Evolutionary conservation across 1,140 invertebrate genomes (phyloP).

Genomic region (Caenorhabditis latens): DNA sequence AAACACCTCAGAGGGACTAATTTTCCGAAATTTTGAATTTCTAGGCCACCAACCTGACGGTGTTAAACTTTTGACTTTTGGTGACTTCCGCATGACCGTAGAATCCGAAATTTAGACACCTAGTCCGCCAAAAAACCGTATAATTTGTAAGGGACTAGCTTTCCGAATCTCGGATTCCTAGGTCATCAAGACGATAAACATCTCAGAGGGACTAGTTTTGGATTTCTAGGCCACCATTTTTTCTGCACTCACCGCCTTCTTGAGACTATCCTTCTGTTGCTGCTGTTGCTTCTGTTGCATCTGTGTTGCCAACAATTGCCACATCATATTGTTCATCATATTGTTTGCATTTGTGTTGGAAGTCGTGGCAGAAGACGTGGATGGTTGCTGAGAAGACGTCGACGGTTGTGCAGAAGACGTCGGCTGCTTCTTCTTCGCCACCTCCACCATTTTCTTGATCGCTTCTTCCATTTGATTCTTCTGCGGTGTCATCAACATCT

Average conservation of each 20-base stretch:
- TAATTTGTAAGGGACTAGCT: too few species aligned
- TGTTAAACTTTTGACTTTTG: too few species aligned
- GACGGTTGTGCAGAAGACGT: background rate
- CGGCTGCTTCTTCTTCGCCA: conserved; percentile 38
- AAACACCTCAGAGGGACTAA: too few species aligned
- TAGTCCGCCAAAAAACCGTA: too few species aligned
- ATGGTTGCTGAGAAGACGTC: background rate
- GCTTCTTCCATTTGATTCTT: conserved; percentile 51
- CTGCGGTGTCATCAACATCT: conserved; percentile 8
- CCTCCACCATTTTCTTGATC: conserved; percentile 45
- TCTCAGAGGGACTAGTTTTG: too few species aligned
- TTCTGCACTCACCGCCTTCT: conserved; percentile 8
- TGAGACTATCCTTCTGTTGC: conserved; percentile 16
- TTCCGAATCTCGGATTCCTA: too few species aligned
- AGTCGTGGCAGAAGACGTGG: background rate
- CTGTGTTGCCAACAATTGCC: conserved; percentile 23
- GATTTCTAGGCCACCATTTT: too few species aligned
- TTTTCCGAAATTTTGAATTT: too few species aligned
- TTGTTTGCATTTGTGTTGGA: background rate
- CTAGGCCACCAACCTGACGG: too few species aligned
- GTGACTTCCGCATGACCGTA: too few species aligned
- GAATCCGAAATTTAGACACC: too few species aligned
- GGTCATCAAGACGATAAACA: too few species aligned
- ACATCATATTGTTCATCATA: conserved; percentile 46
- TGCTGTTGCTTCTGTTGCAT: conserved; percentile 50